Evolutionary conservation across 2,888 invertebrate species (phyloP).

Genomic region (Hypolimnas misippus): DNA sequence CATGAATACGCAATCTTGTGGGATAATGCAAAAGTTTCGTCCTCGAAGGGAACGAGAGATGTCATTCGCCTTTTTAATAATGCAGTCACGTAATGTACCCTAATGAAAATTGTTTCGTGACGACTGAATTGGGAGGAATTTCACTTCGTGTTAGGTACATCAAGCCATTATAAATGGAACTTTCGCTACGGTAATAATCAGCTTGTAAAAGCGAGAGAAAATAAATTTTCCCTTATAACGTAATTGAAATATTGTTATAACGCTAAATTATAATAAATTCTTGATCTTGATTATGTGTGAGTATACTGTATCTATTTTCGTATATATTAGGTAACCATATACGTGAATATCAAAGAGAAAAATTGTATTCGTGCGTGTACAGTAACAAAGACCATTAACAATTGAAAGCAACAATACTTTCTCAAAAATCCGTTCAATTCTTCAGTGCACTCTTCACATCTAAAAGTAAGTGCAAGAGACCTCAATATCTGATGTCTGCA

Average conservation of each 20-base stretch:
- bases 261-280: constrained; percentile 12
- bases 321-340: too few relatives aligned
- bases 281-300: neutral
- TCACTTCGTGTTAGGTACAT: constrained; percentile 66
- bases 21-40: constrained; percentile 63
- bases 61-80: constrained; percentile 64
- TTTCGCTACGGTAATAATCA: constrained; percentile 14
- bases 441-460: constrained; percentile 18
- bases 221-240: constrained; percentile 18
- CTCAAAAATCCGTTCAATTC: constrained; percentile 14
- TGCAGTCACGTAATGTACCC: constrained; percentile 72
- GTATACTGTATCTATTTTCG: too few relatives aligned
- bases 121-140: constrained; percentile 68
- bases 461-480: constrained; percentile 27
- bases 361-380: neutral
- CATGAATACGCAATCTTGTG: constrained; percentile 60
- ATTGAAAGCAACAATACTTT: neutral
- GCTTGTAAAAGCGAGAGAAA: constrained; percentile 14
- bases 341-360: too few relatives aligned
- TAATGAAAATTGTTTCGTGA: constrained; percentile 80
- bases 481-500: constrained; percentile 38
- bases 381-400: neutral
- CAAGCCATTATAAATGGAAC: constrained; percentile 50
- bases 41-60: constrained; percentile 54
- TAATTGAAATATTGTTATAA: neutral